Conservation (phyloP, 2,113 vertebrate genomes). For the Ciconia stormi region DNA sequence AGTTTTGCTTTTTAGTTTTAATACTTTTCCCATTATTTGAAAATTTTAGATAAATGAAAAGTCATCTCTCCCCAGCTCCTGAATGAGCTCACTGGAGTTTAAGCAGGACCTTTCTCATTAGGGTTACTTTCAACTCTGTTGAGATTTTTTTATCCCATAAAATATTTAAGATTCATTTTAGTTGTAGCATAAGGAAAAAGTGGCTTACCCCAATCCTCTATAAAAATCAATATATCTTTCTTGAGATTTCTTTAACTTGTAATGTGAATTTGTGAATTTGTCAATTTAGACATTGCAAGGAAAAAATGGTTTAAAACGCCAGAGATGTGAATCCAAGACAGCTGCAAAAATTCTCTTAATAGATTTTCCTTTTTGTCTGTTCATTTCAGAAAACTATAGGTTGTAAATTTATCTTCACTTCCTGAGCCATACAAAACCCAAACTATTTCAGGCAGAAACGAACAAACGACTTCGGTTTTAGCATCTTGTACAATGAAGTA, state of each 20-base stretch:
- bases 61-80: neutral
- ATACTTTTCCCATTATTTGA: neutral
- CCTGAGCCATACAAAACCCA: neutral
- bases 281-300: neutral
- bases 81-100: neutral
- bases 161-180: constrained; percentile 28
- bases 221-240: neutral
- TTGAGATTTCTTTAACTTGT: constrained; percentile 9
- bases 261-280: neutral
- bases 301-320: neutral
- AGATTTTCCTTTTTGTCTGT: neutral
- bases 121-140: neutral
- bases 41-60: neutral
- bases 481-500: neutral
- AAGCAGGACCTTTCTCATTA: neutral
- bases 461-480: neutral
- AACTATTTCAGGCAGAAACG: neutral
- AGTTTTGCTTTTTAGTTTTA: neutral
- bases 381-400: neutral
- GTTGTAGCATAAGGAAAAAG: neutral
- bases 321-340: neutral
- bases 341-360: neutral
- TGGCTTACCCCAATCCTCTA: neutral
- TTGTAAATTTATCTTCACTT: neutral
- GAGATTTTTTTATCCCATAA: neutral